A percentile compares a stretch with the other conserved stretches of the same genome.
These are phyloP conservation scores for Ips nitidus DNA, from an alignment of 1,140 invertebrate species.

Conservation along the genomic window DNA sequence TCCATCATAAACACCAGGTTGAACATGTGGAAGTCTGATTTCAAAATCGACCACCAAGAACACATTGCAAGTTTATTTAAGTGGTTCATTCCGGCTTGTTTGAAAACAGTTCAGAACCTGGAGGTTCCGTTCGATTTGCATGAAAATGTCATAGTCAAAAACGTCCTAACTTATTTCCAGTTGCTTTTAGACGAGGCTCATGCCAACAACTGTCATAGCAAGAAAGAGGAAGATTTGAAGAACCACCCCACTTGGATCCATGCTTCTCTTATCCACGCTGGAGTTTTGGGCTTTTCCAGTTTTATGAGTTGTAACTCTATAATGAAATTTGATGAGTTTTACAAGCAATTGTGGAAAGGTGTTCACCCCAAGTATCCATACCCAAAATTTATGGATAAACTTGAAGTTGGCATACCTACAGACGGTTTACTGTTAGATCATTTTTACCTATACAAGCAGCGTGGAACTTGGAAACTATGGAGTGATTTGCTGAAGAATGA, in stretches of 20 bases:
- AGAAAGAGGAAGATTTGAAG: conserved; percentile 62
- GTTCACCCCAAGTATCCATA: conserved; percentile 63
- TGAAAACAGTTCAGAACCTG: conserved; percentile 62
- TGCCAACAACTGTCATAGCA: conserved; percentile 52
- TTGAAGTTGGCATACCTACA: conserved; percentile 71
- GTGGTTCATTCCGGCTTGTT: conserved; percentile 72
- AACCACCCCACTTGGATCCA: conserved; percentile 70
- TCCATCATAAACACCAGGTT: conserved; percentile 77
- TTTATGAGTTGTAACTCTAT: conserved; percentile 71
- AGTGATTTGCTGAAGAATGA: conserved; percentile 64
- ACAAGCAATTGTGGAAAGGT: conserved; percentile 60
- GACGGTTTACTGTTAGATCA: conserved; percentile 80
- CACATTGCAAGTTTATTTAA: conserved; percentile 68
- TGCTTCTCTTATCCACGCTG: conserved; percentile 73
- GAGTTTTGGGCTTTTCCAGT: conserved; percentile 81
- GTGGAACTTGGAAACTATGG: conserved; percentile 72
- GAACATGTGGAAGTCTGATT: conserved; percentile 60
- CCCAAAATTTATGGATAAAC: conserved; percentile 64
- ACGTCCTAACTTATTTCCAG: conserved; percentile 72
- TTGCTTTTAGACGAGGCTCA: conserved; percentile 74
- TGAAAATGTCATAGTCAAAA: conserved; percentile 71
- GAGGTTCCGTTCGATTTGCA: conserved; percentile 70
- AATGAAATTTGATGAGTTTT: conserved; percentile 72
- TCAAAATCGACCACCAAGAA: conserved; percentile 64
- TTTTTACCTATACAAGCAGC: conserved; percentile 69